Conservation (phyloP, 2,797 vertebrate species). For the Zalophus californianus region DNA sequence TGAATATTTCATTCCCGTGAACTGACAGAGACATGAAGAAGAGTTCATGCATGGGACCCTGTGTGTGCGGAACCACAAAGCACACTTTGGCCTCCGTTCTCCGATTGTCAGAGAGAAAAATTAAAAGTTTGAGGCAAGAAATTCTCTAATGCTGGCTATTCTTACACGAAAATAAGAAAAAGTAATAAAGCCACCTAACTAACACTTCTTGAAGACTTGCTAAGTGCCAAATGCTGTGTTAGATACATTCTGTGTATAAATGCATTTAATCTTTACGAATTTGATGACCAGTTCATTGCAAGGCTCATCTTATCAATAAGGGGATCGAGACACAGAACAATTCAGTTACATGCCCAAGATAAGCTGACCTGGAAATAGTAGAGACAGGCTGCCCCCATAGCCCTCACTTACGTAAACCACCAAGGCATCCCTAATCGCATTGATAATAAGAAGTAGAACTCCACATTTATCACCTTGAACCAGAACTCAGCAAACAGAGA, state of each 20-base stretch:
- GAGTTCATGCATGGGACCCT: neutral
- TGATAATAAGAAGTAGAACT: neutral
- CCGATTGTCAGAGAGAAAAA: neutral
- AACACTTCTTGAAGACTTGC: neutral
- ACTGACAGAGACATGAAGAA: neutral
- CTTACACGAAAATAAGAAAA: slow-evolving; percentile 35
- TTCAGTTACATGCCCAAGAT: neutral
- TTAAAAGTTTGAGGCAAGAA: neutral
- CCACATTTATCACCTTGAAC: neutral
- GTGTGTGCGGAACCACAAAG: neutral
- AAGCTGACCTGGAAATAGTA: neutral
- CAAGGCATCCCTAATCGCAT: neutral
- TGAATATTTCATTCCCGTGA: neutral
- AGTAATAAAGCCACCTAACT: neutral
- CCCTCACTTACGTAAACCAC: neutral
- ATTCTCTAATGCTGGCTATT: slow-evolving; percentile 9
- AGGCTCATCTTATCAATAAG: neutral
- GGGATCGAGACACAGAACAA: neutral
- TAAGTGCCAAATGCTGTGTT: neutral
- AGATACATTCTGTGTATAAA: neutral
- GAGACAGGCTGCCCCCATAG: neutral
- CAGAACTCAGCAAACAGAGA: neutral
- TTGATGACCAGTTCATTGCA: neutral
- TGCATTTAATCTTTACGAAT: slow-evolving; percentile 6
- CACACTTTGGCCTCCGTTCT: neutral